Evolutionary conservation across 2,113 vertebrate species (phyloP).

Genomic region (Centropus unirufus): DNA sequence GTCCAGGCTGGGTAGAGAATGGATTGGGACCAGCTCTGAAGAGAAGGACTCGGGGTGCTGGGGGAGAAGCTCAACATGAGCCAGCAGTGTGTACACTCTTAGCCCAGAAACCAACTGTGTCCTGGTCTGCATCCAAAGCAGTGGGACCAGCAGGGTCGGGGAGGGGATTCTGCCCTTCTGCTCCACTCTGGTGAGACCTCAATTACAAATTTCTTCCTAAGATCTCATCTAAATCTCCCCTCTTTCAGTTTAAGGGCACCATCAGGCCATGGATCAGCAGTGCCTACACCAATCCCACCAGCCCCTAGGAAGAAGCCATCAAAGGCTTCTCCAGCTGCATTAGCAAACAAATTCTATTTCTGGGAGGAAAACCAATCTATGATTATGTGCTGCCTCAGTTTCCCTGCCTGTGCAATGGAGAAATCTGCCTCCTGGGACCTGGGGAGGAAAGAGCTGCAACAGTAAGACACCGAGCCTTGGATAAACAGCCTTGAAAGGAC

Average conservation of each 20-base stretch:
- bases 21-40: too few relatives aligned
- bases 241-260: not conserved
- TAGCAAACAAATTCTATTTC: not conserved
- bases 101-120: too few relatives aligned
- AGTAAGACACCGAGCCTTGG: not conserved
- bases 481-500: not conserved
- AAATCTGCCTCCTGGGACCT: not conserved
- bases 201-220: too few relatives aligned
- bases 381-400: constrained; percentile 15
- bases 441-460: not conserved
- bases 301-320: not conserved
- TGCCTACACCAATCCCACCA: not conserved
- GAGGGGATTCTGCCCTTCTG: too few relatives aligned
- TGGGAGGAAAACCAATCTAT: not conserved
- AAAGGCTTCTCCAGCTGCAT: not conserved
- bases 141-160: too few relatives aligned
- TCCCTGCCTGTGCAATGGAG: not conserved
- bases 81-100: too few relatives aligned
- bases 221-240: too few relatives aligned
- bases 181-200: too few relatives aligned
- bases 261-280: not conserved
- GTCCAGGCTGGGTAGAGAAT: too few relatives aligned
- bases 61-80: too few relatives aligned
- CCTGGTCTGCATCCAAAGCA: too few relatives aligned
- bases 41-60: too few relatives aligned